Evolutionary conservation across 2,888 invertebrate species (phyloP), one percentile per base, ranked within the genome.

Genomic region (Apomyelois bistriatella): DNA sequence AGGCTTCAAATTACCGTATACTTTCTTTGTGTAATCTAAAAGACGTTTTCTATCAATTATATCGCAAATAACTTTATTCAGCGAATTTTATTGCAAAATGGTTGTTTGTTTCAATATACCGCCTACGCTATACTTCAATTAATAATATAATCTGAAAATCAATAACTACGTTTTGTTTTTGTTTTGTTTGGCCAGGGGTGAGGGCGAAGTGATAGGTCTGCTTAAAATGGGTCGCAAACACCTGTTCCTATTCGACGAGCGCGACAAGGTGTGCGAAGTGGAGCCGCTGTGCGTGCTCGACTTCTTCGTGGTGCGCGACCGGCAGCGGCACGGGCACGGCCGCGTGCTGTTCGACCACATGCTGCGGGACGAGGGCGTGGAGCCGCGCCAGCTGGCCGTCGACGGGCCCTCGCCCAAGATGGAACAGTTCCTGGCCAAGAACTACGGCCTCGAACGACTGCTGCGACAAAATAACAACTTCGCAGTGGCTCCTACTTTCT

Each of bases 391-490:
- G 74, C 85, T 98, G 67, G 98, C 99, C 0, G 95, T 99, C 58
- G 99, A 99, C 82, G 93, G 97, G 38, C 99, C 99, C 0, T 98
- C 98, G 0, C 93, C 94, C 48, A 98, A 98, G 79, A 94, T 98
- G 70, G 90, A 96, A 61, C 93, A 93, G 32, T 99, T 99, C 82
- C 86, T 99, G 15, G 90, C 90, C 38, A 97, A 96, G 76, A 95
- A 98, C 79, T 99, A 97, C 79, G 92, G 92, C 13, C 57, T 92
- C 22, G 67, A 76, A 12, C 66, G 66, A 1, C 76, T 91, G 17
- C 17, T 80, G 9, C 84, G 93, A 0, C 89, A 89, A 52, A 86
- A 83, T 55, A 88, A 88, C 62, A 88, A 88, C 64, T 89, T 88
- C 42, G 84, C 84, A 0, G 68, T 85, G 1, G 57, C 80, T 1